Evolutionary conservation across 2,888 invertebrate species (phyloP), one percentile per base, ranked within the genome.

Genomic region (Cryptocephalus primarius): DNA sequence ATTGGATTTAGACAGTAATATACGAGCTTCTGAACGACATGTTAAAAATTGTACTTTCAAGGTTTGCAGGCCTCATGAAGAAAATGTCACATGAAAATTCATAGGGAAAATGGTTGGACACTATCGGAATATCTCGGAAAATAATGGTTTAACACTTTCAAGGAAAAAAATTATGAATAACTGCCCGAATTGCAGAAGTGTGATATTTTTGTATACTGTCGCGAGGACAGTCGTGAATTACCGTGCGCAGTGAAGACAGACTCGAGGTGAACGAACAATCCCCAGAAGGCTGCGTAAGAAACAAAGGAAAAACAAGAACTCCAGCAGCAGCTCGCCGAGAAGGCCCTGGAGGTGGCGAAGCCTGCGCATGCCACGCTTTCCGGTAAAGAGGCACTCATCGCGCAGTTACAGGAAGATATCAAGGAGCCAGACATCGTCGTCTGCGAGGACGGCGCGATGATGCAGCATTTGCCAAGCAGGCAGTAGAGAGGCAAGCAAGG

Each of bases 231-330:
- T n/a, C n/a, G n/a, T n/a, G n/a, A n/a, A n/a, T n/a, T n/a, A n/a
- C n/a, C n/a, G n/a, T n/a, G 36, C n/a, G 9, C 34, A 36, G 6
- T n/a, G 4, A 36, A 36, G 6, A 12, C 11, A 4, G 12, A 36
- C 12, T 36, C 36, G 11, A 12, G 32, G 11, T 78, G 80, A 0
- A 73, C 78, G 0, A 79, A 72, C 61, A 82, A 85, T 58, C 85
- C 85, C 0, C 78, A 80, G 58, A 82, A 83, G 56, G 85, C 84
- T 0, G 85, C 85, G 0, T 79, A 83, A 31, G 82, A 81, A 11
- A 83, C 83, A 1, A 82, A 83, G 55, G 79, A 80, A 60, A 80
- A 78, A 64, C 83, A 83, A 79, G 60, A n/a, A n/a, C n/a, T 61
- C 1, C 83, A 83, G 67, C 74, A 78, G 0, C 82, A 83, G 66